phyloP scores from a whole-genome alignment of 1,140 invertebrate genomes.

The Capitella teleta region DNA sequence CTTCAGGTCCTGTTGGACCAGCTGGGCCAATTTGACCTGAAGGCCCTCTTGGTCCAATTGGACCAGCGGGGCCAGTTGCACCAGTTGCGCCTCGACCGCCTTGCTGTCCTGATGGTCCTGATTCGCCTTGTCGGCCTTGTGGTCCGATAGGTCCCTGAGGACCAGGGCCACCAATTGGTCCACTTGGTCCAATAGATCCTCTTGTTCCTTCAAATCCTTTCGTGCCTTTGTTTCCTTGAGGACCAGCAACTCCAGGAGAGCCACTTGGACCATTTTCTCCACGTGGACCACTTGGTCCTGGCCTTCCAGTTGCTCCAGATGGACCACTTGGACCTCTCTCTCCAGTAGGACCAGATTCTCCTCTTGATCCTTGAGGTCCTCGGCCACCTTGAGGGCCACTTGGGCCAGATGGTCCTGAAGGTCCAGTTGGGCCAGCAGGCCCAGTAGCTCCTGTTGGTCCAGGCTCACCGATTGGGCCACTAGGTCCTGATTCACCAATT shows the following conservation, averaged over 20 bases:
- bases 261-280: not conserved
- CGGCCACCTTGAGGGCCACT: not conserved
- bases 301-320: not conserved
- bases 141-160: not conserved
- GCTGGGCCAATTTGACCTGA: slow-evolving; percentile 22
- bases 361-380: slow-evolving; percentile 5
- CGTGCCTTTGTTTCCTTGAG: not conserved
- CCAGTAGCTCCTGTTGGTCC: slow-evolving; percentile 2
- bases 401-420: slow-evolving; percentile 1
- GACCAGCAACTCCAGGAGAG: not conserved
- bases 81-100: slow-evolving; percentile 2
- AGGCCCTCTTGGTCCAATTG: slow-evolving; percentile 2
- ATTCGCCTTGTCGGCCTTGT: slow-evolving; percentile 4
- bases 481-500: slow-evolving; percentile 3
- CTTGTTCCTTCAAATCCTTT: not conserved
- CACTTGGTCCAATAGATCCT: not conserved
- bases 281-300: not conserved
- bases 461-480: not conserved
- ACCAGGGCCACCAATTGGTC: not conserved
- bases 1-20: no score
- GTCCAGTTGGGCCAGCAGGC: slow-evolving; percentile 1
- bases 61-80: slow-evolving; percentile 7
- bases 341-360: not conserved
- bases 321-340: not conserved
- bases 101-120: not conserved